These are phyloP conservation scores for Leptatherina wallacei DNA, from an alignment of 2,797 vertebrate genomes.

Conservation along the genomic window DNA sequence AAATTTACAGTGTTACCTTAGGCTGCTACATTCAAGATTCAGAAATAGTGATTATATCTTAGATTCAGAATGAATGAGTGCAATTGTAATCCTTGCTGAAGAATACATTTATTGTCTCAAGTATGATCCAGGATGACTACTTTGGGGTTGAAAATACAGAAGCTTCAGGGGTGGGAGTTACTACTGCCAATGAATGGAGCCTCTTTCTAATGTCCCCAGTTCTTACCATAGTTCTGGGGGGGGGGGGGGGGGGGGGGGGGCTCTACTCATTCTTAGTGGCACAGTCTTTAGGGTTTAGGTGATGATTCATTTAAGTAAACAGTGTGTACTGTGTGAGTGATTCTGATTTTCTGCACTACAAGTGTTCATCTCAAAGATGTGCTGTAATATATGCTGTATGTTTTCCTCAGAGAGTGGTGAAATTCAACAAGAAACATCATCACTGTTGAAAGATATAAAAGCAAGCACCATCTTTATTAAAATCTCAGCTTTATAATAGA, in stretches of 20 bases:
- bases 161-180: constrained; percentile 26
- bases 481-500: constrained; percentile 60
- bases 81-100: constrained; percentile 54
- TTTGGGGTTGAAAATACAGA: constrained; percentile 52
- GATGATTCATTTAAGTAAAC: constrained; percentile 79
- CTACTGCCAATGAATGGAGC: constrained; percentile 35
- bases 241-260: no score
- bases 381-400: constrained; percentile 67
- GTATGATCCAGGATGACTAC: constrained; percentile 21
- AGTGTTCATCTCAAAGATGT: constrained; percentile 69
- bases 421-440: constrained; percentile 73
- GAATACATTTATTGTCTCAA: constrained; percentile 60
- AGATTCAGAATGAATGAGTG: constrained; percentile 62
- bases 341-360: constrained; percentile 45
- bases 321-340: constrained; percentile 64
- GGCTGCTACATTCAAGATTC: constrained; percentile 51
- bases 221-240: no score
- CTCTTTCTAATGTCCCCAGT: constrained; percentile 35
- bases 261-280: constrained; percentile 38
- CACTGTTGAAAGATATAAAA: constrained; percentile 69
- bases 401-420: constrained; percentile 46
- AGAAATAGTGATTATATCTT: constrained; percentile 70
- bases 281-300: constrained; percentile 65
- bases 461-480: constrained; percentile 77
- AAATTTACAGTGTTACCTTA: constrained; percentile 58